These are phyloP conservation scores for Antheraea pernyi DNA, from an alignment of 1,140 invertebrate genomes.

Conservation along the genomic window DNA sequence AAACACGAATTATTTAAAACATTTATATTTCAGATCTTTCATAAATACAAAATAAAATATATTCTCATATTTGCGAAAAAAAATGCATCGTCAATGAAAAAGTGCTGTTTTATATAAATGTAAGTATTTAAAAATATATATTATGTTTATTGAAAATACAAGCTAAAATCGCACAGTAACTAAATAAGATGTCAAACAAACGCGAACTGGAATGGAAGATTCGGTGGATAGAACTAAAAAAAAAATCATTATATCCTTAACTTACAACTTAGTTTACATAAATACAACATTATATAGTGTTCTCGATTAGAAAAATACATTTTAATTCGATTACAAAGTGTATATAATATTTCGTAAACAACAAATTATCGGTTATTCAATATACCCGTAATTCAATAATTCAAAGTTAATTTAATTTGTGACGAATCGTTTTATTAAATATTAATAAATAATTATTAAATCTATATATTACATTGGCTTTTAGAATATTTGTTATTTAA, in stretches of 20 bases:
- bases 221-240: not conserved
- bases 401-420: too few relatives aligned
- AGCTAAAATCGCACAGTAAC: slow-evolving; percentile 1
- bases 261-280: too few relatives aligned
- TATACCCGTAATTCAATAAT: too few relatives aligned
- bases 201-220: not conserved
- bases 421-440: too few relatives aligned
- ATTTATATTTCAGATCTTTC: slow-evolving; percentile 15
- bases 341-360: too few relatives aligned
- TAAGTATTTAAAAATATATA: slow-evolving; percentile 12
- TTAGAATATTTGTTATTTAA: too few relatives aligned
- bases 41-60: slow-evolving; percentile 35
- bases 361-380: too few relatives aligned
- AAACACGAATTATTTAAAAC: slow-evolving; percentile 10
- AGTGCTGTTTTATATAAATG: slow-evolving; percentile 17
- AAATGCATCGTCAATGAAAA: slow-evolving; percentile 55
- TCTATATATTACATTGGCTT: too few relatives aligned
- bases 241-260: not conserved
- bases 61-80: slow-evolving; percentile 32
- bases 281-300: too few relatives aligned
- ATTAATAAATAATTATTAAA: too few relatives aligned
- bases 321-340: too few relatives aligned
- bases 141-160: not conserved
- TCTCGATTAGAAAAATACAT: too few relatives aligned
- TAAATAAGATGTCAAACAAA: not conserved